Evolutionary conservation across 2,113 vertebrate species (phyloP).

Genomic region (Mastomys natalensis): DNA sequence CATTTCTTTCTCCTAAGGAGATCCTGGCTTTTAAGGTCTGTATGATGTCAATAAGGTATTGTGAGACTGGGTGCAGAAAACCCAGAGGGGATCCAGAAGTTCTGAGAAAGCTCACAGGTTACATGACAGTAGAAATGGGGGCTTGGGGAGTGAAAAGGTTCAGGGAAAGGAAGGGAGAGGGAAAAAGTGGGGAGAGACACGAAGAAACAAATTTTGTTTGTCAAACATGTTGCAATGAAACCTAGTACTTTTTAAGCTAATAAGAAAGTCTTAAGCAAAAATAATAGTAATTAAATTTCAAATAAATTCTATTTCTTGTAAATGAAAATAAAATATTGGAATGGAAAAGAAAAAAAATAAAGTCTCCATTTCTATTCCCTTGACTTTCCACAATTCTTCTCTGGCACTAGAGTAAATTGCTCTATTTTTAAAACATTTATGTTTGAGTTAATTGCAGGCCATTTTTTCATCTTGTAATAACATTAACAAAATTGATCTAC

Average conservation of each 20-base stretch:
- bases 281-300: too few relatives aligned
- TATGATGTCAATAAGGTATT: not conserved
- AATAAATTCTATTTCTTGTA: too few relatives aligned
- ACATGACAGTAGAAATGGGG: not conserved
- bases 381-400: slow-evolving; percentile 18
- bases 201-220: too few relatives aligned
- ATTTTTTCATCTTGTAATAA: slow-evolving; percentile 20
- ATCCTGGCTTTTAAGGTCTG: not conserved
- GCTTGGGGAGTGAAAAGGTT: too few relatives aligned
- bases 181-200: not conserved
- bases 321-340: too few relatives aligned
- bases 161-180: not conserved
- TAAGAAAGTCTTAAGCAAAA: not conserved
- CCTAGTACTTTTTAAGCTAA: not conserved
- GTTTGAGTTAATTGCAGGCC: not conserved
- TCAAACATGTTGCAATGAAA: not conserved
- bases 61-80: not conserved
- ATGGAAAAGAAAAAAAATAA: too few relatives aligned
- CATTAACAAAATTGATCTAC: slow-evolving; percentile 9
- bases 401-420: slow-evolving; percentile 22
- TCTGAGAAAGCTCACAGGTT: not conserved
- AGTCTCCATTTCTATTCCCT: slow-evolving; percentile 33
- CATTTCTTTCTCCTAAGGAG: not conserved
- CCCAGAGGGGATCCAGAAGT: too few relatives aligned
- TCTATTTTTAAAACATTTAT: slow-evolving; percentile 57